Evolutionary conservation across 2,113 vertebrate species (phyloP).

Genomic region (Chaetodon auriga): DNA sequence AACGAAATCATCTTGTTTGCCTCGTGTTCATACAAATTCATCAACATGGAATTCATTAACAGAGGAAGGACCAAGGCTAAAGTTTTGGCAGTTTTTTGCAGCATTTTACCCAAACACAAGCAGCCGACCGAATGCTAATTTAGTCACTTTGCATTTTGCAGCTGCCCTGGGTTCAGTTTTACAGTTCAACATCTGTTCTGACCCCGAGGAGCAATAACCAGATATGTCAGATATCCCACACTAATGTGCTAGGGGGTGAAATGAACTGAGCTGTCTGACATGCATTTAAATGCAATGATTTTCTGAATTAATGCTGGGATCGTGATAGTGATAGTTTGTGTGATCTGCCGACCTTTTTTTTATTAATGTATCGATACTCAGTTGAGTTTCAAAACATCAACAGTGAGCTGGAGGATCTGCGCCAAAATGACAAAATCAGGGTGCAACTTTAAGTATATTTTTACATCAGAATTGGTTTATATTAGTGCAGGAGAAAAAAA

Average conservation of each 20-base stretch:
- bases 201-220: constrained; percentile 30
- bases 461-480: neutral
- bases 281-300: constrained; percentile 24
- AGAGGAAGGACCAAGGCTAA: constrained; percentile 1
- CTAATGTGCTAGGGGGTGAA: constrained; percentile 20
- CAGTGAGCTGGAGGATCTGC: neutral
- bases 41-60: constrained; percentile 48
- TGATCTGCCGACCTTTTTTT: neutral
- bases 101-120: constrained; percentile 34
- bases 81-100: constrained; percentile 5
- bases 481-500: neutral
- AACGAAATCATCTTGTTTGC: constrained; percentile 41
- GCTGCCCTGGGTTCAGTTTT: constrained; percentile 34
- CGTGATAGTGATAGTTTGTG: neutral
- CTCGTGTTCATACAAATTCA: constrained; percentile 55
- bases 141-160: constrained; percentile 32
- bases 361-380: neutral
- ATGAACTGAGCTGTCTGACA: constrained; percentile 17
- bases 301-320: constrained; percentile 11
- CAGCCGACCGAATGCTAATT: constrained; percentile 28
- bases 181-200: constrained; percentile 36
- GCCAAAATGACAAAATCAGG: no score
- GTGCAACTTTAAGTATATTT: neutral
- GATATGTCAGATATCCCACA: constrained; percentile 31
- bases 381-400: neutral